These are phyloP conservation scores for Heliconius hortense DNA, from an alignment of 2,888 invertebrate genomes.

Conservation along the genomic window DNA sequence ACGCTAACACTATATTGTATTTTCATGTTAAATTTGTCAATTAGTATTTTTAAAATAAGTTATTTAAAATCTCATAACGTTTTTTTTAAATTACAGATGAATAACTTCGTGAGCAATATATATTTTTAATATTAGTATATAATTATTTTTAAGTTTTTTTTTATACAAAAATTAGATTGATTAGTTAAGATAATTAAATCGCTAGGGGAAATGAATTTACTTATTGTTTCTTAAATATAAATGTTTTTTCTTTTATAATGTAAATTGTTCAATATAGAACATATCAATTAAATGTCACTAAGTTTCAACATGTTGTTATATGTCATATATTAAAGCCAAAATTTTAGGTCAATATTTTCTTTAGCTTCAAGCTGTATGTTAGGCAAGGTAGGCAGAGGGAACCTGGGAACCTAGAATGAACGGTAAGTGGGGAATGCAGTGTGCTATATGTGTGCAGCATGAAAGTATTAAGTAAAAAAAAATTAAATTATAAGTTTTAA, in stretches of 20 bases:
- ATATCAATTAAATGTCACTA: constrained; percentile 8
- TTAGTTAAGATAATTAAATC: constrained; percentile 8
- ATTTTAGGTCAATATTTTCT: not conserved
- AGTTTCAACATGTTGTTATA: not conserved
- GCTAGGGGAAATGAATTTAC: constrained; percentile 10
- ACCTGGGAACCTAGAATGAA: no score
- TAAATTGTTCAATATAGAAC: constrained; percentile 7
- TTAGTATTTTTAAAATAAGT: no score
- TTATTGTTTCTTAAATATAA: not conserved
- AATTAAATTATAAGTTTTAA: no score
- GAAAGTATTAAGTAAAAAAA: no score
- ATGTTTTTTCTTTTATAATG: not conserved
- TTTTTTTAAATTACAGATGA: not conserved
- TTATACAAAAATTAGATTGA: constrained; percentile 11
- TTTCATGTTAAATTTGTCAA: no score
- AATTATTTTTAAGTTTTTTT: not conserved
- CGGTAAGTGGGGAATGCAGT: no score
- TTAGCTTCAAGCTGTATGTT: no score
- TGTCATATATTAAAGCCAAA: not conserved
- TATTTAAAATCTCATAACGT: not conserved
- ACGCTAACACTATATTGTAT: not conserved
- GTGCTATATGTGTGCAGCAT: no score
- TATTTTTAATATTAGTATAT: not conserved
- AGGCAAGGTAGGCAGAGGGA: no score
- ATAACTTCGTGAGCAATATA: not conserved